Base-by-base conservation (phyloP, 1,140 invertebrate genomes). In the Odontomachus brunneus region DNA sequence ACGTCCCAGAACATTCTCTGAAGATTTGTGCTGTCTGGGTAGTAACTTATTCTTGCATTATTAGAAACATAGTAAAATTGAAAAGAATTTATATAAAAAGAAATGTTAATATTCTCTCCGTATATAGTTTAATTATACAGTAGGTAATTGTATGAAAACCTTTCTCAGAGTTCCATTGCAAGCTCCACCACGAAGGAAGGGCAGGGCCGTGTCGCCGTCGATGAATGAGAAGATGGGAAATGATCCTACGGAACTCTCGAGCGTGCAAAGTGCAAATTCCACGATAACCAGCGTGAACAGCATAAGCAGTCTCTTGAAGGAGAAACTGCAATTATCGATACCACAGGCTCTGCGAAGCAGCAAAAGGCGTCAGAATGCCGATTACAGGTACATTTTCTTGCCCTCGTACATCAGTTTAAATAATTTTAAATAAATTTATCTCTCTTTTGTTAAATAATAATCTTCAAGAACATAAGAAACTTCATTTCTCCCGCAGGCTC, bases 201-300 rank as follows among this genome's bases (percentile, higher is more conserved):
- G 89, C 7, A 91, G 90, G 76, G 65, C 75, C 0, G 57, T 89
- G n/a, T 82, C 74, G 1, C 78, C 88, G 24, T 87, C 90, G 71
- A 83, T 89, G 67, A 89, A 81, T 29, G 88, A 90, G 55, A 94
- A 93, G 83, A 84, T 91, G 44, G 89, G 86, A 9, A 90, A 91
- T 65, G 91, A 94, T 63, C 74, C 91, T 7, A 88, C 91, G 83
- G 93, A 94, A 78, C 87, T 92, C 22, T 89, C 93, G 3, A 83
- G 83, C 1, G 91, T 88, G 3, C 93, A 94, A 51, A 95, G 94
- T 73, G 95, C 96, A 0, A 96, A 95, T 65, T 96, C 96, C 80
- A 97, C 97, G 4, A 96, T 97, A 85, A 97, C 97, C 0, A 97
- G 97, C 72, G 96, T 97, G 57, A 97, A 97, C 90, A 97, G 97